Conservation (phyloP, 2,888 invertebrate genomes). For the Drosophila colorata region DNA sequence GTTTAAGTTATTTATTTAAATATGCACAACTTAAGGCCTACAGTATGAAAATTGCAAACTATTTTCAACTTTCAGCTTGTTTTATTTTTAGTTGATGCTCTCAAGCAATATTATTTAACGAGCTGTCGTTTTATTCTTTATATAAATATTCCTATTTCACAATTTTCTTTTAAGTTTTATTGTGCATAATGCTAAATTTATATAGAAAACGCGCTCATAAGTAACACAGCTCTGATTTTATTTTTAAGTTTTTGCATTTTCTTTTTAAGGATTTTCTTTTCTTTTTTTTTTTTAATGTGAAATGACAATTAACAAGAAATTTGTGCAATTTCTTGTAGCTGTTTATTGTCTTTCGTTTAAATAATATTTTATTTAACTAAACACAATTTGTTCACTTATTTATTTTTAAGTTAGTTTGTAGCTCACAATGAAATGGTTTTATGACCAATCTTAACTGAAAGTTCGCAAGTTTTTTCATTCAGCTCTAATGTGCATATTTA, state of each 20-base stretch:
- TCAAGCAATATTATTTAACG: slow-evolving; percentile 37
- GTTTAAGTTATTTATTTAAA: slow-evolving; percentile 41
- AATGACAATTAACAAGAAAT: slow-evolving; percentile 66
- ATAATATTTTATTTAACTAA: slow-evolving; percentile 26
- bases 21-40: slow-evolving; percentile 77
- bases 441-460: slow-evolving; percentile 22
- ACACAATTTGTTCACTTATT: background rate
- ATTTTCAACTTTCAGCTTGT: slow-evolving; percentile 34
- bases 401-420: slow-evolving; percentile 2
- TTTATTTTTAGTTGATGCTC: slow-evolving; percentile 35
- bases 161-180: slow-evolving; percentile 10
- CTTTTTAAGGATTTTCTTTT: slow-evolving; percentile 2
- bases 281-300: slow-evolving; percentile 32
- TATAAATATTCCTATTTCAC: slow-evolving; percentile 38
- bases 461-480: slow-evolving; percentile 19
- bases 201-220: slow-evolving; percentile 63
- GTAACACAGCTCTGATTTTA: slow-evolving; percentile 73
- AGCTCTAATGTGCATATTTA: slow-evolving; percentile 50
- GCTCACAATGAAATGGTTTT: slow-evolving; percentile 8
- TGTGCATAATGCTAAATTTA: slow-evolving; percentile 47
- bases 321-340: slow-evolving; percentile 35
- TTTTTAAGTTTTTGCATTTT: slow-evolving; percentile 11
- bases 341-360: slow-evolving; percentile 67
- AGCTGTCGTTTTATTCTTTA: slow-evolving; percentile 39
- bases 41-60: slow-evolving; percentile 72